Base-by-base conservation (phyloP, 2,888 invertebrate genomes). In the Eupithecia dodoneata region DNA sequence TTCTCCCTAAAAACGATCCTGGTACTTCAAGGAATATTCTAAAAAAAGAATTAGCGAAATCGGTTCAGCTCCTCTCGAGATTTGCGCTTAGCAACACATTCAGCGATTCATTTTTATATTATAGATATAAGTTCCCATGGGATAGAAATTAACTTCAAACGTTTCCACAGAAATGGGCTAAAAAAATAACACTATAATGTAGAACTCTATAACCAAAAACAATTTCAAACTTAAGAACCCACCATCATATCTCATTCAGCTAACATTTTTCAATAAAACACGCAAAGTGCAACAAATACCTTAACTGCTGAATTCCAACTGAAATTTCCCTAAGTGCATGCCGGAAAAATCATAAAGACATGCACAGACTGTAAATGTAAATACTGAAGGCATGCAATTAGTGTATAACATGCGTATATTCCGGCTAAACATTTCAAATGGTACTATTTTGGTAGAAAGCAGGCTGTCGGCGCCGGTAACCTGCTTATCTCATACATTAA, bases 351-450 rank as follows among this genome's bases (percentile, higher is more conserved):
- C 79, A 79, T 78, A 77, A 79, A 80, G 80, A 81, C 82, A 79
- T 77, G 79, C 81, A 80, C 81, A 79, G 72, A 79, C 77, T 75
- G 79, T 81, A 76, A 77, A 82, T 83, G 82, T 83, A 83, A 86
- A 84, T 85, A 81, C 77, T 83, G 86, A 83, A 84, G 81, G 82
- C 83, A 87, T 85, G 87, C 87, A 89, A 90, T 91, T 90, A 90
- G 87, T 87, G 85, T 82, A 80, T 83, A 85, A 89, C 90, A 89
- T 88, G 87, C 87, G 85, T 87, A 84, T 86, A 83, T 84, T 84
- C 83, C 81, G 81, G 83, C 84, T 81, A 85, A 88, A 87, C 87
- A 87, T 89, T 89, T 86, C 85, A 84, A 52, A 67, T 71, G 44
- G 59, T 18, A 18, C 15, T 2, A 52, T 75, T 70, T 63, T 55